A percentile compares a stretch with the other conserved stretches of the same genome.
phyloP scores from a whole-genome alignment of 2,113 vertebrate genomes.

The Pampusana beccarii region DNA sequence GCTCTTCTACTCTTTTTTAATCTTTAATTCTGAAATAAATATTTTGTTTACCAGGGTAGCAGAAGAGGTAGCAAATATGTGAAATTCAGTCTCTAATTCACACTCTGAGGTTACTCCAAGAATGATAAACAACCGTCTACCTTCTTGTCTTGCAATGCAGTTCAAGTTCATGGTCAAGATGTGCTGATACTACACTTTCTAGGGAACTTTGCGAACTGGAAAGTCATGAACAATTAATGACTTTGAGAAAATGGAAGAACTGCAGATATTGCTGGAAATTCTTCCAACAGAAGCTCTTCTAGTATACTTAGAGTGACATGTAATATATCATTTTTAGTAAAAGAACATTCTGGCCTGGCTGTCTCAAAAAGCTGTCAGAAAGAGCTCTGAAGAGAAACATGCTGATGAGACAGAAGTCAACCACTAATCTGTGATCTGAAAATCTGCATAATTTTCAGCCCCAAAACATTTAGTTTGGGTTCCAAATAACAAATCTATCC shows the following conservation, averaged over 20 bases:
- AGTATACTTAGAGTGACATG: conserved; percentile 23
- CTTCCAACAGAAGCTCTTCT: conserved; percentile 43
- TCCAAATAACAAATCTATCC: neutral
- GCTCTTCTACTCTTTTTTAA: neutral
- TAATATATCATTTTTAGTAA: conserved; percentile 46
- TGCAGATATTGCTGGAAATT: conserved; percentile 57
- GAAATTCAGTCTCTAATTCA: neutral
- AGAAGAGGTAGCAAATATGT: neutral
- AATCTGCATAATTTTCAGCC: neutral
- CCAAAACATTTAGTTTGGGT: neutral
- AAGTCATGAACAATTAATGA: conserved; percentile 44
- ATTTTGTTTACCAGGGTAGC: neutral
- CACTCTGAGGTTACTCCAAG: neutral
- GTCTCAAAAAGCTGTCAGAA: neutral
- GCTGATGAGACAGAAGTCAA: neutral
- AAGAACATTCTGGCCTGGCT: conserved; percentile 4
- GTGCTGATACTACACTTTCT: conserved; percentile 51
- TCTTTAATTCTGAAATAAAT: neutral
- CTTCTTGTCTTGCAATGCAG: neutral
- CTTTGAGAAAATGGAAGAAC: conserved; percentile 28
- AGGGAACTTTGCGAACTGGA: conserved; percentile 1
- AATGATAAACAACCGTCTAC: neutral
- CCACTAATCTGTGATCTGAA: neutral
- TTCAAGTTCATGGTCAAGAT: conserved; percentile 32
- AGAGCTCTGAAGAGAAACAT: neutral